These are phyloP conservation scores for Coreius guichenoti DNA, from an alignment of 2,797 vertebrate genomes.

Conservation along the genomic window DNA sequence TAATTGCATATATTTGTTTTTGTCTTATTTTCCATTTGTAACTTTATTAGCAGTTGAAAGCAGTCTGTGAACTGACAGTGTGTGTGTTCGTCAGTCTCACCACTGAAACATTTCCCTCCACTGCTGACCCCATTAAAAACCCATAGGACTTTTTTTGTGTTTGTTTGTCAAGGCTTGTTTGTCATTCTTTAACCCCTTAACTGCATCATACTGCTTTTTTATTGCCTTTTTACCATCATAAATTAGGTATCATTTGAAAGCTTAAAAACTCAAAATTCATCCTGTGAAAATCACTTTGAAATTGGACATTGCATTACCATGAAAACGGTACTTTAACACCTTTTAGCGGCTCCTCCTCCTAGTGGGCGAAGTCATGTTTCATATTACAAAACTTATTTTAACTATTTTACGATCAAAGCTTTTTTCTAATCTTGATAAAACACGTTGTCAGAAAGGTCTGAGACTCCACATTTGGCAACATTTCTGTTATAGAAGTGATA, in stretches of 20 bases:
- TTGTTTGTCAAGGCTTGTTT: background rate
- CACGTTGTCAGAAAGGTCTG: no score
- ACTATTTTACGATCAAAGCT: no score
- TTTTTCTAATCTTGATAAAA: no score
- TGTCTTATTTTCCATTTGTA: background rate
- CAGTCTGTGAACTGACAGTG: background rate
- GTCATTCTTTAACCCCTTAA: background rate
- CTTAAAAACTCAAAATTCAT: background rate
- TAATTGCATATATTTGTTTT: background rate
- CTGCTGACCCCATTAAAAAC: constrained; percentile 1
- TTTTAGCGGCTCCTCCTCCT: no score
- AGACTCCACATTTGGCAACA: no score
- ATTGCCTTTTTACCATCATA: background rate
- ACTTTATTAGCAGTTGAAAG: background rate
- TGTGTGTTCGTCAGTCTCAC: background rate
- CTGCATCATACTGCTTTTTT: background rate
- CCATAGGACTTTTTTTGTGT: background rate
- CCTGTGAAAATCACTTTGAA: background rate
- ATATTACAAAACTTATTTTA: no score
- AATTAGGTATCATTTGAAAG: background rate
- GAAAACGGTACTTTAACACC: background rate
- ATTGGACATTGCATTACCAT: background rate
- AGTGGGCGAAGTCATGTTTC: no score
- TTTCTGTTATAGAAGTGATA: no score
- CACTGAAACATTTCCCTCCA: background rate